Evolutionary conservation across 2,113 vertebrate species (phyloP), one percentile per base, ranked within the genome.

Genomic region (Serilophus lunatus): DNA sequence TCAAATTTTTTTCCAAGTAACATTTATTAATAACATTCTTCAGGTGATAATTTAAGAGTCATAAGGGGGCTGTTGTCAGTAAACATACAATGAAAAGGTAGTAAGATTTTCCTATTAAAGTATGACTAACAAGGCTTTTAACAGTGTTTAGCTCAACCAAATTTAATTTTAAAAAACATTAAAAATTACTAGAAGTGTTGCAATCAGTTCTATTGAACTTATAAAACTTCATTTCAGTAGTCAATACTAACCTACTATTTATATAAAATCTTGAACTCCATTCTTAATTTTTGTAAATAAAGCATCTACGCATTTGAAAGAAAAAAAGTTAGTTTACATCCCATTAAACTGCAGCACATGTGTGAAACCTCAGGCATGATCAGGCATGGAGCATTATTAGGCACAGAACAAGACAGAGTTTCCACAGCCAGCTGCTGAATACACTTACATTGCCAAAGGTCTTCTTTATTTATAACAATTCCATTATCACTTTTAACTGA

Each of bases 21-120:
- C 31, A 82, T 97, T 97, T 97, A 97, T 97, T 97, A 95, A 96
- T 89, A 95, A 95, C 92, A 86, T 90, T 81, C 80, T 94, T 68
- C 64, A 92, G 86, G 61, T 88, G 95, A 90, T 96, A 95, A 97
- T 88, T 97, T 95, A 95, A 86, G 79, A 95, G 60, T 75, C 82
- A 63, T 28, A 74, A 88, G 47, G 76, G 87, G 64, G 47, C n/a
- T 90, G 49, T 75, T 94, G 92, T 97, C 92, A 97, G 94, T 97
- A 96, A 94, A 93, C 72, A 82, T n/a, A 94, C 82, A 96, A 69
- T 71, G 68, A 93, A 94, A 93, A 96, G 64, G 85, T 68, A 88
- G 57, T 78, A 90, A 90, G 80, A 91, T 88, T 94, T 89, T 95
- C 82, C 69, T 82, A 91, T 70, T 92, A 50, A 92, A 91, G 60